Base-by-base conservation (phyloP, 2,113 vertebrate species). In the Microcebus lehilahytsara region DNA sequence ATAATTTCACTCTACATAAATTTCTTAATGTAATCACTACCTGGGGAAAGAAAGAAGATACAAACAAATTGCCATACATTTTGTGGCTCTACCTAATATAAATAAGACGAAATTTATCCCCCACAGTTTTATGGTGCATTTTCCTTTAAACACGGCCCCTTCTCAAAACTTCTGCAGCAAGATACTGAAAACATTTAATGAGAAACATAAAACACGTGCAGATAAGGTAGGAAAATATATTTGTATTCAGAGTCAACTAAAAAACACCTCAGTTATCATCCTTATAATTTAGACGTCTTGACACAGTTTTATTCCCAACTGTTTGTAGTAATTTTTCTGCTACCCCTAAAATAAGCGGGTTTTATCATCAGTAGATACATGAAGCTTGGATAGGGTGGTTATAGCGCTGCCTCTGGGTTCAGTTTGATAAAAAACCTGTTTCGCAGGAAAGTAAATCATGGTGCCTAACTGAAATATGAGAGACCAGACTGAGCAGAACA, bases 1-100 rank as follows among this genome's bases (percentile, higher is more conserved):
- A 98, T 97, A 97, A 97, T 97, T 97, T 95, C 83, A 96, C 69
- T 97, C 64, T 95, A 95, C 72, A 95, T 97, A 96, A 91, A 91
- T 93, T 93, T 94, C 74, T 85, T 96, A 96, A 93, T 94, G 69
- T 71, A 97, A 96, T 95, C 85, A 89, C 77, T 58, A 58, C 89
- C 89, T 89, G 14, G 67, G 77, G 80, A 72, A 60, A 42, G 1
- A 51, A 93, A 81, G 53, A 94, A 58, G 53, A 84, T 79, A 83
- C 49, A 64, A 86, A 90, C 56, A 16, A 96, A 96, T 62, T 9
- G 4, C 37, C 0, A 14, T 4, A 95, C 17, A 51, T 34, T 78
- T 83, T 64, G 37, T 62, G 25, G 20, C 17, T 85, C 67, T 69
- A 17, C 10, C 0, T 56, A 81, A 93, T 71, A 97, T 92, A 93